Evolutionary conservation across 1,140 invertebrate genomes (phyloP), one percentile per base, ranked within the genome.

Genomic region (Charaxes varanes): DNA sequence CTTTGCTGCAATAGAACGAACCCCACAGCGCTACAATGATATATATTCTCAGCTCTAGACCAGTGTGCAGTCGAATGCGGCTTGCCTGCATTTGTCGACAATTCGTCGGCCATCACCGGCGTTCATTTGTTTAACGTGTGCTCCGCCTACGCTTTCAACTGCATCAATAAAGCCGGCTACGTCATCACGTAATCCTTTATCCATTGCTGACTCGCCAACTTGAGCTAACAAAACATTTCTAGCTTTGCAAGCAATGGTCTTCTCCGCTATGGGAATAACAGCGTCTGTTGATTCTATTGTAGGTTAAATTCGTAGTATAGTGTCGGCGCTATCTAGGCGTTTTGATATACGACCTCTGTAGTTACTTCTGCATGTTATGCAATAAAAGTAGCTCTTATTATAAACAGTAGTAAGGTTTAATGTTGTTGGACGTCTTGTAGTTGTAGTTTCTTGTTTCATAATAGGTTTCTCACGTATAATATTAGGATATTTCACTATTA

Each of bases 381-480:
- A 2, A 4, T 33, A 27, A 8, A 16, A 14, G 4, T 32, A 41
- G 30, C 19, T 33, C 38, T 16, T 41, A 32, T 41, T 41, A 10
- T 18, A 8, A 12, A n/a, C n/a, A 2, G 30, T 5, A 1, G 13
- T 16, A 41, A 41, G 30, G 30, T 33, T 16, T 22, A 41, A 0
- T 12, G 18, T 33, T 41, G 22, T 31, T 18, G 17, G 2, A 14
- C 1, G 11, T 10, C 6, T 15, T 21, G n/a, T n/a, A 7, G 19
- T 8, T 6, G 32, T 34, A 13, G 13, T 33, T 33, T 33, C 30
- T 12, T 13, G 7, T 13, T 12, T 17, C 16, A 26, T 24, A 41
- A 41, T 41, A 26, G 38, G 28, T 41, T 41, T 22, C 38, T 41
- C 28, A 26, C 28, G 38, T 41, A 41, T 41, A 41, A 41, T 41